Percentiles rank a stretch among this genome's conserved stretches.
Conservation (phyloP, 1,140 invertebrate species). For the Ostrea denselamellosa region DNA sequence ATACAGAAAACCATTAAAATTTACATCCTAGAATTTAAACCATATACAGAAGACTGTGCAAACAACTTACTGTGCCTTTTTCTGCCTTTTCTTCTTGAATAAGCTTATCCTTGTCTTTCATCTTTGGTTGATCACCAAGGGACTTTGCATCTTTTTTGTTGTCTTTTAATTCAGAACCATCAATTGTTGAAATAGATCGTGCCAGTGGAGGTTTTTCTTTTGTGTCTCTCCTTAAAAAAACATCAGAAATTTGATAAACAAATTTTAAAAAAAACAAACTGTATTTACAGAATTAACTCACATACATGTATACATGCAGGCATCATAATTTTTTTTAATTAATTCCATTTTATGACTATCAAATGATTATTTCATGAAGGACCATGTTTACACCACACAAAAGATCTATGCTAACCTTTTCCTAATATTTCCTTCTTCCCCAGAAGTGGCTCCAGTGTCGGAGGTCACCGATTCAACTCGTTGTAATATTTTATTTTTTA, state of each 20-base stretch:
- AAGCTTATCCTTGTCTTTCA: slow-evolving; percentile 61
- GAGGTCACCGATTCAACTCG: slow-evolving; percentile 70
- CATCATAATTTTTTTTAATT: no score
- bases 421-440: slow-evolving; percentile 60
- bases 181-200: slow-evolving; percentile 58
- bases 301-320: no score
- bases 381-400: neutral
- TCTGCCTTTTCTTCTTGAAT: slow-evolving; percentile 70
- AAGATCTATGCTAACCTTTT: slow-evolving; percentile 30
- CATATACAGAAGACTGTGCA: neutral
- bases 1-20: no score
- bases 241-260: no score
- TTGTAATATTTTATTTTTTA: slow-evolving; percentile 69
- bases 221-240: slow-evolving; percentile 10
- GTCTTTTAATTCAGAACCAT: slow-evolving; percentile 50
- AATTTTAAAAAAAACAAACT: no score
- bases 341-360: no score
- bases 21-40: no score
- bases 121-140: neutral
- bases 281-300: no score
- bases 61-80: slow-evolving; percentile 64
- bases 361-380: neutral
- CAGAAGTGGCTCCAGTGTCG: slow-evolving; percentile 66
- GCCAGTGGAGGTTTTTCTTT: slow-evolving; percentile 52
- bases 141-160: slow-evolving; percentile 34